Conservation (phyloP, 2,797 vertebrate genomes). For the Sebastes oblongus region DNA sequence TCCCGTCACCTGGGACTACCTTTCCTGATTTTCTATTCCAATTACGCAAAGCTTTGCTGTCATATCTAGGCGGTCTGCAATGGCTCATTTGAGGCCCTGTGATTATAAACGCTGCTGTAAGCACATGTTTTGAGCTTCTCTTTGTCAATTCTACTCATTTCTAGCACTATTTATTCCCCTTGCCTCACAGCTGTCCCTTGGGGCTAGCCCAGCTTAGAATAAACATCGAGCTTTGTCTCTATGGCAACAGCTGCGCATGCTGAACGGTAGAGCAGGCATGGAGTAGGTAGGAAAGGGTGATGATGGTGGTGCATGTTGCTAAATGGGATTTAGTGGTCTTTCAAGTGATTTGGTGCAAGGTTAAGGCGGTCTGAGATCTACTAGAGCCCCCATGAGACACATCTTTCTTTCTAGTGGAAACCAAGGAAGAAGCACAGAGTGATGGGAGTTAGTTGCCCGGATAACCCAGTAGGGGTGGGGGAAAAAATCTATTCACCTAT, state of each 20-base stretch:
- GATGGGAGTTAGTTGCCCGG: not conserved
- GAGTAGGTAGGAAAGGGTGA: conserved; percentile 6
- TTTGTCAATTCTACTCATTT: conserved; percentile 20
- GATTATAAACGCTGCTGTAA: conserved; percentile 15
- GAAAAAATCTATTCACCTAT: too few species aligned
- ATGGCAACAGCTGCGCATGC: conserved; percentile 77
- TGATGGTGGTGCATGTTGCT: conserved; percentile 16
- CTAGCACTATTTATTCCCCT: conserved; percentile 41
- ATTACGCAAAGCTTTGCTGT: conserved; percentile 12
- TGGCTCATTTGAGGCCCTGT: not conserved
- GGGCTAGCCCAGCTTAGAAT: conserved; percentile 77
- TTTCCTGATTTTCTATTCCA: conserved; percentile 5
- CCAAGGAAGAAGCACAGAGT: not conserved
- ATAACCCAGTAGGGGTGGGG: too few species aligned
- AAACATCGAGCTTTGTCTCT: conserved; percentile 80
- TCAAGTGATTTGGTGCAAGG: conserved; percentile 4
- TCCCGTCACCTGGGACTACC: conserved; percentile 11
- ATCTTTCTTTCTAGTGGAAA: not conserved
- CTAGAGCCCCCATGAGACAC: not conserved
- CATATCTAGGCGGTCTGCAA: not conserved
- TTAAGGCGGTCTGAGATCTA: not conserved
- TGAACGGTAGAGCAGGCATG: conserved; percentile 30
- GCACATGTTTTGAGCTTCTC: not conserved
- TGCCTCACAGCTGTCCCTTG: conserved; percentile 61
- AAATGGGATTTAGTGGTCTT: conserved; percentile 16